These are phyloP conservation scores for Phaethornis superciliosus DNA, from an alignment of 2,113 vertebrate genomes.

Conservation along the genomic window DNA sequence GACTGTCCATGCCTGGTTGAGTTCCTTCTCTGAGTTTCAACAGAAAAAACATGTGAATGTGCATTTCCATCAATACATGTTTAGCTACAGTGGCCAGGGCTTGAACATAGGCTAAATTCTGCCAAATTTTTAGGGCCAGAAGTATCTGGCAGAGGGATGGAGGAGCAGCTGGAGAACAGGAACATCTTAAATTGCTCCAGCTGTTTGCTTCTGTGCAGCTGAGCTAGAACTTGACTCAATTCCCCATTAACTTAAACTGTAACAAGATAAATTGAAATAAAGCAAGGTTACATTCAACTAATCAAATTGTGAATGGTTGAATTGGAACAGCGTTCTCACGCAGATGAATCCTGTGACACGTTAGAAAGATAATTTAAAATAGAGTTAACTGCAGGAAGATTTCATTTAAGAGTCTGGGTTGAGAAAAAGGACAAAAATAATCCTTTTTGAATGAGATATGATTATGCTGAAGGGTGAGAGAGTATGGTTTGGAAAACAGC, in stretches of 20 bases:
- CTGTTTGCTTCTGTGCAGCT: constrained; percentile 30
- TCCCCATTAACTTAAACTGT: constrained; percentile 25
- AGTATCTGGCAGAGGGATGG: constrained; percentile 10
- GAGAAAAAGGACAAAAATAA: constrained; percentile 35
- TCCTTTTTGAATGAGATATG: background rate
- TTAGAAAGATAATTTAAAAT: constrained; percentile 35
- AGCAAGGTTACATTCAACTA: constrained; percentile 24
- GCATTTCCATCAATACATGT: background rate
- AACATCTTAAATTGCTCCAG: constrained; percentile 26
- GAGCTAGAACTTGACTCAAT: constrained; percentile 46
- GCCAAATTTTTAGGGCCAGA: background rate
- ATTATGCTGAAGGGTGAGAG: background rate
- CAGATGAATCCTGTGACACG: background rate
- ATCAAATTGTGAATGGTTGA: constrained; percentile 23
- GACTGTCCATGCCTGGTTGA: accelerated
- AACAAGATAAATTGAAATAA: constrained; percentile 41
- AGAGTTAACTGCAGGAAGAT: constrained; percentile 21
- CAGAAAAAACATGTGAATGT: background rate
- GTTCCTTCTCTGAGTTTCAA: background rate
- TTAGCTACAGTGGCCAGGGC: accelerated
- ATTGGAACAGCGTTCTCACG: background rate
- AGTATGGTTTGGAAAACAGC: background rate
- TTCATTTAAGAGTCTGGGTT: constrained; percentile 4
- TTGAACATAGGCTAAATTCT: background rate
- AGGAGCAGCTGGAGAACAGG: constrained; percentile 45